phyloP scores from a whole-genome alignment of 2,888 invertebrate genomes.

The Steinernema hermaphroditum region DNA sequence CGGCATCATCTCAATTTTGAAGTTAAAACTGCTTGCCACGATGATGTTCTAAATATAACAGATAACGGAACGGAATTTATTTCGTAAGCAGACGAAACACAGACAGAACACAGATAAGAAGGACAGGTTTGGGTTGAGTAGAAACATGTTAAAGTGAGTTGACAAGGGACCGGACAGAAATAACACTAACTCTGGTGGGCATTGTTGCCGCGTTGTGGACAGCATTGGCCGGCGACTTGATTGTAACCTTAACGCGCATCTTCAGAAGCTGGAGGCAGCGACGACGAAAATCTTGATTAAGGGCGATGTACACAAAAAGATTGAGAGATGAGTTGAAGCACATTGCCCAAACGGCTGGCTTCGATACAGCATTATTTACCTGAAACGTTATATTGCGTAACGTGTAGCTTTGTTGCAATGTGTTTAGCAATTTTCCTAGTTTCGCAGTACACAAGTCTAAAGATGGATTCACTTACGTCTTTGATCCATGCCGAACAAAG shows the following conservation, averaged over 20 bases:
- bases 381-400: too few relatives aligned
- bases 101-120: neutral
- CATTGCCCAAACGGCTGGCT: conserved; percentile 50
- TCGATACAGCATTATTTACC: conserved; percentile 47
- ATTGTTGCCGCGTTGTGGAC: neutral
- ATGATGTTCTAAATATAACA: neutral
- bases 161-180: neutral
- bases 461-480: conserved; percentile 38
- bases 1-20: neutral
- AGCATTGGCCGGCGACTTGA: neutral
- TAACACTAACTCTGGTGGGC: conserved; percentile 12
- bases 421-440: too few relatives aligned
- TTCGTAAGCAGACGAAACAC: neutral
- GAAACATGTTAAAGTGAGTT: neutral
- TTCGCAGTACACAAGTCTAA: too few relatives aligned
- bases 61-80: neutral
- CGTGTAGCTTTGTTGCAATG: too few relatives aligned
- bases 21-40: neutral
- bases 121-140: neutral
- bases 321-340: conserved; percentile 53
- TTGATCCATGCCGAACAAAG: conserved; percentile 44
- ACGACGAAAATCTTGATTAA: conserved; percentile 32
- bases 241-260: neutral
- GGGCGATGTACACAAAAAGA: conserved; percentile 46
- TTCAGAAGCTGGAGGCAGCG: conserved; percentile 22